Conservation (phyloP, 2,888 invertebrate genomes). For the Urechis unicinctus region DNA sequence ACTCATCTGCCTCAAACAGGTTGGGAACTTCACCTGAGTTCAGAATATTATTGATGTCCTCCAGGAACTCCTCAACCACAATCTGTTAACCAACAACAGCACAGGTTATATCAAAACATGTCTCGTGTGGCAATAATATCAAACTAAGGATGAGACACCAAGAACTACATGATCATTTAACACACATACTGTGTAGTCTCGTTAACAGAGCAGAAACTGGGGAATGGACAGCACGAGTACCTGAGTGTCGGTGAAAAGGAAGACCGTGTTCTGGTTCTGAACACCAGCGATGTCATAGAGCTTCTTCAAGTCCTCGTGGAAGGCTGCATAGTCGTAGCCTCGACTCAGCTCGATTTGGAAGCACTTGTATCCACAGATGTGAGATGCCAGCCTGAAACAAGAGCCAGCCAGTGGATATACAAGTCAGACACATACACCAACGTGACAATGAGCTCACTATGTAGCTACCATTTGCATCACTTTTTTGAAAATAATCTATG, state of each 20-base stretch:
- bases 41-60: constrained; percentile 85
- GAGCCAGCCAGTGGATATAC: not conserved
- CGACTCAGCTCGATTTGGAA: constrained; percentile 81
- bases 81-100: constrained; percentile 57
- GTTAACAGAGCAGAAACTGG: no score
- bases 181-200: no score
- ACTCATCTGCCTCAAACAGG: constrained; percentile 72
- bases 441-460: not conserved
- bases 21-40: constrained; percentile 90
- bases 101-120: no score
- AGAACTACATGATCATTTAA: no score
- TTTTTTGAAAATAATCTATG: not conserved
- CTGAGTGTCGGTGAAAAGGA: constrained; percentile 80
- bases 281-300: constrained; percentile 76
- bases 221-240: no score
- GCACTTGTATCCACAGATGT: constrained; percentile 59
- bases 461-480: not conserved
- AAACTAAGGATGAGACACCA: no score
- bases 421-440: not conserved
- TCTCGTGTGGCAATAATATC: not conserved
- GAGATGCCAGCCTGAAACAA: constrained; percentile 43
- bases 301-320: constrained; percentile 77
- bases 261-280: constrained; percentile 68
- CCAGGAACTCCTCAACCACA: constrained; percentile 80
- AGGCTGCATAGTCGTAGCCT: constrained; percentile 73